Evolutionary conservation across 2,797 vertebrate genomes (phyloP).

Genomic region (Chlorospingus flavigularis): DNA sequence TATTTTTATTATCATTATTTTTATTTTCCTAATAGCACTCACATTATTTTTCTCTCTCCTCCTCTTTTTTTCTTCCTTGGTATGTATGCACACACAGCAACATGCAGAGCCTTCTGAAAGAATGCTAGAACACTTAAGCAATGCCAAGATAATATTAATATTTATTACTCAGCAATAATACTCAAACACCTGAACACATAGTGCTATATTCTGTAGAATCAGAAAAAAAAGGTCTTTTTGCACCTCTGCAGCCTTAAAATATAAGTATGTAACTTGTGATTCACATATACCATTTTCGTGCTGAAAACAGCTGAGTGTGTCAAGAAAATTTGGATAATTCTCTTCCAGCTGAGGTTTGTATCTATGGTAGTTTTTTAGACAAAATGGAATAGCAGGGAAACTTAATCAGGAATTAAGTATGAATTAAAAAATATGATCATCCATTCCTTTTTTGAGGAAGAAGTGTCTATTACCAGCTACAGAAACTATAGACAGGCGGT

Average conservation of each 20-base stretch:
- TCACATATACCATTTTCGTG: accelerated
- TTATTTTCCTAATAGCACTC: not conserved
- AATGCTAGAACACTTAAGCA: not conserved
- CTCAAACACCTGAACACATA: not conserved
- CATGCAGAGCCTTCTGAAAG: not conserved
- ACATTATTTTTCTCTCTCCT: not conserved
- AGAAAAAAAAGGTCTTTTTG: not conserved
- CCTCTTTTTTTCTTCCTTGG: not conserved
- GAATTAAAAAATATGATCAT: not conserved
- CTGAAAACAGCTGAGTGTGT: not conserved
- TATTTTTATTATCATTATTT: not conserved
- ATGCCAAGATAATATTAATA: not conserved
- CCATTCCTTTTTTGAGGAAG: not conserved
- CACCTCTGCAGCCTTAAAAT: not conserved
- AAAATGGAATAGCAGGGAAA: not conserved
- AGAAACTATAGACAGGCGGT: not conserved
- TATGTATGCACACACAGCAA: accelerated
- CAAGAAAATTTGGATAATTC: not conserved
- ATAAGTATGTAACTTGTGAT: not conserved
- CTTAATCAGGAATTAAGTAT: not conserved
- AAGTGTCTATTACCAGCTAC: not conserved
- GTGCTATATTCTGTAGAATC: not conserved
- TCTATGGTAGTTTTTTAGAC: not conserved
- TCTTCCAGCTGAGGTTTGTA: not conserved
- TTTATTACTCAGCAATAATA: not conserved